A percentile compares a stretch with the other conserved stretches of the same genome.
phyloP scores from a whole-genome alignment of 2,888 invertebrate species.

The Aphidoletes aphidimyza region DNA sequence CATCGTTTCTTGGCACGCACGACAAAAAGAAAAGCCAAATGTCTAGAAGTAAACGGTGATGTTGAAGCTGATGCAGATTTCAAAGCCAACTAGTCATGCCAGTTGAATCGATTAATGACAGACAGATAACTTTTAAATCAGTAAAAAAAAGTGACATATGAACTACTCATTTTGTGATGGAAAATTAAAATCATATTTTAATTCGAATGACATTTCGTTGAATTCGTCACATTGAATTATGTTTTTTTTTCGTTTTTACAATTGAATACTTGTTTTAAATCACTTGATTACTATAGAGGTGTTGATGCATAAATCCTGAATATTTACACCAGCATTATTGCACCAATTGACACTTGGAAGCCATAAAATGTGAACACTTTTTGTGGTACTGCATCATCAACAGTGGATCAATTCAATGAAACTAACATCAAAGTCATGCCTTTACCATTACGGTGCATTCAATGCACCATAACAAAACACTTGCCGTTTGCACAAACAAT shows the following conservation, averaged over 20 bases:
- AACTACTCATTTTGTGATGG: too few species aligned
- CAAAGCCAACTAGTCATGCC: neutral
- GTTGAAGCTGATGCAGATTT: neutral
- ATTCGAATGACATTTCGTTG: neutral
- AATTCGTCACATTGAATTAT: neutral
- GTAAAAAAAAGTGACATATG: too few species aligned
- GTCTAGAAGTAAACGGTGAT: neutral
- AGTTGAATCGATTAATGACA: too few species aligned
- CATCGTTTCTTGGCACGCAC: neutral
- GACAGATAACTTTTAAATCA: too few species aligned
- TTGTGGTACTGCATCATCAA: neutral
- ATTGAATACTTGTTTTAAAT: too few species aligned
- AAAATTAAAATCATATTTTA: too few species aligned
- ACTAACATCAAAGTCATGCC: neutral
- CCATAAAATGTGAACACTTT: constrained; percentile 5
- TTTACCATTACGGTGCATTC: too few species aligned
- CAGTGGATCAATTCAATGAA: neutral
- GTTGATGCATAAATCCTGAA: neutral
- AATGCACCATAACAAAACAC: too few species aligned
- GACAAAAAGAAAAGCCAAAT: neutral
- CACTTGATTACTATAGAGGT: constrained; percentile 24
- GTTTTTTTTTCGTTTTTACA: too few species aligned
- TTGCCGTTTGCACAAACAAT: too few species aligned
- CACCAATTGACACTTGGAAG: too few species aligned
- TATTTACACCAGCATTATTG: too few species aligned